phyloP scores from a whole-genome alignment of 2,888 invertebrate genomes.

The Drosophila macrospina region DNA sequence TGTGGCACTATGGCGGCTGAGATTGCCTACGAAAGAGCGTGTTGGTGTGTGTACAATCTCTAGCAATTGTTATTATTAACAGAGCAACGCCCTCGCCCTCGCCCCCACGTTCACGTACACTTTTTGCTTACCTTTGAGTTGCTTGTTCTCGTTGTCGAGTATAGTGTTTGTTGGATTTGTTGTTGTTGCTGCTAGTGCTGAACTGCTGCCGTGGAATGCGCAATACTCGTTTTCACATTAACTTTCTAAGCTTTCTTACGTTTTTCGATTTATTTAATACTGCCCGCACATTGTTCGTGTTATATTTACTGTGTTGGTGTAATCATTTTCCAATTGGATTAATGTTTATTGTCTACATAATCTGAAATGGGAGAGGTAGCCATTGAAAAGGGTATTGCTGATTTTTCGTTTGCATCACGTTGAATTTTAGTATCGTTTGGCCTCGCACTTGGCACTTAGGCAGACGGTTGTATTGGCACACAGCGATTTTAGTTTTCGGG shows the following conservation, averaged over 20 bases:
- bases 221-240: slow-evolving; percentile 60
- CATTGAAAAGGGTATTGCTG: slow-evolving; percentile 45
- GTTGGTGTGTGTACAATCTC: slow-evolving; percentile 51
- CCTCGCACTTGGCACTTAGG: slow-evolving; percentile 20
- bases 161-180: slow-evolving; percentile 29
- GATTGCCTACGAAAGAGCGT: slow-evolving; percentile 18
- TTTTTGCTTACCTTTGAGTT: slow-evolving; percentile 67
- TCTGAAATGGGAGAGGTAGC: slow-evolving; percentile 57
- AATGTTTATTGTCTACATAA: slow-evolving; percentile 67
- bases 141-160: slow-evolving; percentile 45
- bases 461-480: slow-evolving; percentile 36
- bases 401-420: slow-evolving; percentile 5
- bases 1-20: slow-evolving; percentile 37
- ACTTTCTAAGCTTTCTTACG: slow-evolving; percentile 54
- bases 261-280: slow-evolving; percentile 44
- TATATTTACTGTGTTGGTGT: slow-evolving; percentile 51
- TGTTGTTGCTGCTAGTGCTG: slow-evolving; percentile 43
- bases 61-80: slow-evolving; percentile 74
- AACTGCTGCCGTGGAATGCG: slow-evolving; percentile 69
- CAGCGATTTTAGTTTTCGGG: slow-evolving; percentile 9
- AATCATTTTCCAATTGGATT: slow-evolving; percentile 63
- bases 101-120: slow-evolving; percentile 44
- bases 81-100: slow-evolving; percentile 38
- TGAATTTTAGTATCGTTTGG: slow-evolving; percentile 1
- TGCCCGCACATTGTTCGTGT: slow-evolving; percentile 71